These are phyloP conservation scores for Manacus vitellinus DNA, from an alignment of 2,113 vertebrate species.

Conservation along the genomic window DNA sequence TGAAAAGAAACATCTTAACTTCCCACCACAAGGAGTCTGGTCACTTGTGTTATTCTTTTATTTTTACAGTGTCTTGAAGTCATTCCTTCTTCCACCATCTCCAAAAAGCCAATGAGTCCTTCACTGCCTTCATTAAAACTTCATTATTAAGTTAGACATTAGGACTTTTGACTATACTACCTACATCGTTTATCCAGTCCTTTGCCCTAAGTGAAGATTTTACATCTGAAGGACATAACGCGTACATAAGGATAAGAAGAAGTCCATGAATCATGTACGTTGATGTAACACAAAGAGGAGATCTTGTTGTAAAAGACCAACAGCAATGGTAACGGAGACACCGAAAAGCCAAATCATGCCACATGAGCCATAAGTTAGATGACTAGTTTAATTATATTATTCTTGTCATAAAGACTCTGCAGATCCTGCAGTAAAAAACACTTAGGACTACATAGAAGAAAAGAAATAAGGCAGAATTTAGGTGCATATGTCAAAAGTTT, in stretches of 20 bases:
- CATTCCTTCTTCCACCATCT: background rate
- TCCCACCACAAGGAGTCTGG: background rate
- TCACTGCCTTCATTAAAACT: background rate
- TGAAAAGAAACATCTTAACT: background rate
- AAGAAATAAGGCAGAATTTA: background rate
- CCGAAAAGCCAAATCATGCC: accelerated
- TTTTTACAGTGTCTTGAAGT: background rate
- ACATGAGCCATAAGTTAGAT: background rate
- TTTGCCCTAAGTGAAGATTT: background rate
- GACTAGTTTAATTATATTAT: background rate
- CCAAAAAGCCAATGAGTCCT: background rate
- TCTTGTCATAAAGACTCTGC: background rate
- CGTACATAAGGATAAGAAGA: background rate
- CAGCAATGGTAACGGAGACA: accelerated
- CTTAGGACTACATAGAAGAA: background rate
- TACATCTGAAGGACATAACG: background rate
- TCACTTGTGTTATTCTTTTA: background rate
- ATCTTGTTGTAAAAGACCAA: background rate
- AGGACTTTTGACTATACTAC: background rate
- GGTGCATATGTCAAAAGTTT: background rate
- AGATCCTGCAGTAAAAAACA: background rate
- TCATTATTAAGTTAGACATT: background rate
- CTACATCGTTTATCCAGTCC: background rate
- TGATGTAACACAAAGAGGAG: accelerated
- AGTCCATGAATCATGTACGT: accelerated